Evolutionary conservation across 2,888 invertebrate genomes (phyloP).

Genomic region (Zaprionus bogoriensis): DNA sequence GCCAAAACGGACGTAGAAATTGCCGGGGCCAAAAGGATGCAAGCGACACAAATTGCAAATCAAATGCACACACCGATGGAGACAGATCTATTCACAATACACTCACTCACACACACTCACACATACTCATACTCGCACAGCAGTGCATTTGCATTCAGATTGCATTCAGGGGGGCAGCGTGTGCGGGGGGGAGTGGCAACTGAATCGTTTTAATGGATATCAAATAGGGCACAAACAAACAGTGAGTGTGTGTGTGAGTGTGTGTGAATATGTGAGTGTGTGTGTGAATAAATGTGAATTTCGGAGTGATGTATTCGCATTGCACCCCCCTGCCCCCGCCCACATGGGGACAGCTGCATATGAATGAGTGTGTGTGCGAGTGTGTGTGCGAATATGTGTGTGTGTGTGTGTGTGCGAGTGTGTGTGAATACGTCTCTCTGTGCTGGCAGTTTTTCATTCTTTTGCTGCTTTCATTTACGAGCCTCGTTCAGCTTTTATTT

Average conservation of each 20-base stretch:
- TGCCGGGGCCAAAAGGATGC: slow-evolving; percentile 31
- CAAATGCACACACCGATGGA: slow-evolving; percentile 47
- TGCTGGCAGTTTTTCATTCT: slow-evolving; percentile 52
- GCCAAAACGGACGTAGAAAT: slow-evolving; percentile 47
- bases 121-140: slow-evolving; percentile 10
- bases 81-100: slow-evolving; percentile 1
- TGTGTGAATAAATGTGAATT: slow-evolving; percentile 11
- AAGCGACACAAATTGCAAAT: slow-evolving; percentile 69
- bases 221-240: slow-evolving; percentile 72
- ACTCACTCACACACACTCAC: slow-evolving; percentile 4
- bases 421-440: not conserved
- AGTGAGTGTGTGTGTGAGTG: slow-evolving; percentile 2
- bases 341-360: slow-evolving; percentile 6
- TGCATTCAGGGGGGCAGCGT: slow-evolving; percentile 33
- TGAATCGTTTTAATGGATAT: slow-evolving; percentile 79
- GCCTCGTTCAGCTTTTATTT: slow-evolving; percentile 60
- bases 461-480: slow-evolving; percentile 63
- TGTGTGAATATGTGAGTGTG: slow-evolving; percentile 12
- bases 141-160: slow-evolving; percentile 48
- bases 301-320: slow-evolving; percentile 17
- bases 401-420: slow-evolving; percentile 14
- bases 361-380: slow-evolving; percentile 5
- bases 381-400: not conserved
- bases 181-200: slow-evolving; percentile 43
- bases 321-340: not conserved